phyloP scores from a whole-genome alignment of 1,140 invertebrate genomes.

The Pomacea maculata region DNA sequence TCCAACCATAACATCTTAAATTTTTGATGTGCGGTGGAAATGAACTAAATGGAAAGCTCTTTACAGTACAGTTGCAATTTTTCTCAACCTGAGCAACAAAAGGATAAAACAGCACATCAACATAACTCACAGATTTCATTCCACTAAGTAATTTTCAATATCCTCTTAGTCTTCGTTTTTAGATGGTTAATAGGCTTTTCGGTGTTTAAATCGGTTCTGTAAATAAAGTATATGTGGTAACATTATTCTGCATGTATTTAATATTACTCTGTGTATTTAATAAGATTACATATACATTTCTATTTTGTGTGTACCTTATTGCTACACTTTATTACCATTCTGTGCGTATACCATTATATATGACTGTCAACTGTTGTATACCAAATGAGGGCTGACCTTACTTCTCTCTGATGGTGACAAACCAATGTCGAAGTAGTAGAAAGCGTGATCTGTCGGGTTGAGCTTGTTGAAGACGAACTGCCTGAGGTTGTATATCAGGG shows the following conservation, averaged over 20 bases:
- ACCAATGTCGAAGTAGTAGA: conserved; percentile 16
- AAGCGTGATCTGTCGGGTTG: not conserved
- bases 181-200: no score
- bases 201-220: no score
- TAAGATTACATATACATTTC: no score
- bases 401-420: conserved; percentile 6
- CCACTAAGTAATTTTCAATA: no score
- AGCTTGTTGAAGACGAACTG: conserved; percentile 19
- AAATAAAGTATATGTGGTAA: no score
- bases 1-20: conserved; percentile 20
- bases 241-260: no score
- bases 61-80: conserved; percentile 18
- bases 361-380: no score
- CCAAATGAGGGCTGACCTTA: not conserved
- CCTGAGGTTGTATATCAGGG: conserved; percentile 7
- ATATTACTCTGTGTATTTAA: no score
- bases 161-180: no score
- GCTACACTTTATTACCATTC: no score
- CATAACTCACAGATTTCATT: not conserved
- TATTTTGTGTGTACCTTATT: no score
- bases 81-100: conserved; percentile 4
- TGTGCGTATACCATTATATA: no score
- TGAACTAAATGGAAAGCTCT: not conserved
- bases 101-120: not conserved
- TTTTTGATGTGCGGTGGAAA: conserved; percentile 1